Conservation (phyloP, 2,113 vertebrate species). For the Nanger granti region DNA sequence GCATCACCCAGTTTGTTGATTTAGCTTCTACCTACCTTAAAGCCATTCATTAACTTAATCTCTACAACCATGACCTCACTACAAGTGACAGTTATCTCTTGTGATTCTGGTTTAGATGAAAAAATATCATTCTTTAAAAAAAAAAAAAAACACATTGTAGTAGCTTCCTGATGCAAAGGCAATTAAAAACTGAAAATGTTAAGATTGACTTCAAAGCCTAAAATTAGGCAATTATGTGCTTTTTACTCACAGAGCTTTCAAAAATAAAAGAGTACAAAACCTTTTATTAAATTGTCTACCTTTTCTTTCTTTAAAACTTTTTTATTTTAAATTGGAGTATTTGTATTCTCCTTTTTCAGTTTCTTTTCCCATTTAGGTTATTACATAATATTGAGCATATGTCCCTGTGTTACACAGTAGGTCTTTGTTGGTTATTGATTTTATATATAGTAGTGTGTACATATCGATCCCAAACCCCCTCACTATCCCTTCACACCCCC, state of each 20-base stretch:
- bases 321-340: background rate
- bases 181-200: background rate
- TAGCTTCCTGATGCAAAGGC: background rate
- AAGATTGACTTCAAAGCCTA: background rate
- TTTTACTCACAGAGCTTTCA: background rate
- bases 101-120: background rate
- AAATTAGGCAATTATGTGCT: background rate
- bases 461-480: background rate
- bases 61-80: background rate
- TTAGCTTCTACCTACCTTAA: background rate
- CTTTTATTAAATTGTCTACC: background rate
- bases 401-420: background rate
- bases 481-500: background rate
- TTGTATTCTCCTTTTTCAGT: background rate
- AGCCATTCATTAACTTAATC: background rate
- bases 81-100: background rate
- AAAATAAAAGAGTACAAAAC: background rate
- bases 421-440: background rate
- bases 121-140: fast-evolving
- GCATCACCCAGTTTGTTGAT: background rate
- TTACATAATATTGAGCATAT: background rate
- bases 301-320: background rate
- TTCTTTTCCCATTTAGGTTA: background rate
- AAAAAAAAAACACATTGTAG: background rate
- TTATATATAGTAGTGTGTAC: background rate